Evolutionary conservation across 1,140 invertebrate genomes (phyloP).

Genomic region (Pogonomyrmex barbatus): DNA sequence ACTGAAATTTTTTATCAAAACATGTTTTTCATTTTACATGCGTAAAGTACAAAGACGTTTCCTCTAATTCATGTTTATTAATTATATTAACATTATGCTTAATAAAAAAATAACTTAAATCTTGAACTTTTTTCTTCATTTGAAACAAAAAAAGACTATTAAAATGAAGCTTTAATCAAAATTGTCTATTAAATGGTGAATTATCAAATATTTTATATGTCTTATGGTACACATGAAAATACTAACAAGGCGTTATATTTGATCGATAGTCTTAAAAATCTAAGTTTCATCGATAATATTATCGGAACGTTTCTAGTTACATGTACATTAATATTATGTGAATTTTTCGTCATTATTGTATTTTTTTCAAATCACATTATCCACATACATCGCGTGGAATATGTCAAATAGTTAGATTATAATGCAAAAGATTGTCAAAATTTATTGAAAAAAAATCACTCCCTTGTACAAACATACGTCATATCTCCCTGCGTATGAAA

Average conservation of each 20-base stretch:
- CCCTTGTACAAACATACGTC: background rate
- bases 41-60: too few relatives aligned
- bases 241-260: background rate
- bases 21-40: too few relatives aligned
- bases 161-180: too few relatives aligned
- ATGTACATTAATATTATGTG: background rate
- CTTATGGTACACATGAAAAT: background rate
- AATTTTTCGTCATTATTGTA: background rate
- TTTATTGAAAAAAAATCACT: background rate
- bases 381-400: background rate
- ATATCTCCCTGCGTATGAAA: background rate
- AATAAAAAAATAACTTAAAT: too few relatives aligned
- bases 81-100: too few relatives aligned
- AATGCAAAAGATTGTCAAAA: background rate
- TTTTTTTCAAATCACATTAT: background rate
- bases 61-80: too few relatives aligned
- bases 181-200: background rate
- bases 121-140: too few relatives aligned
- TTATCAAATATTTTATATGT: background rate
- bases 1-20: too few relatives aligned
- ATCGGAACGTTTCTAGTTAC: slow-evolving; percentile 5
- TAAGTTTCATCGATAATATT: slow-evolving; percentile 11
- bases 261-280: slow-evolving; percentile 17
- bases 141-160: too few relatives aligned
- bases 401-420: background rate